Percentiles rank a stretch among this genome's conserved stretches.
Evolutionary conservation across 1,140 invertebrate genomes (phyloP).

Genomic region (Eurosta solidaginis): DNA sequence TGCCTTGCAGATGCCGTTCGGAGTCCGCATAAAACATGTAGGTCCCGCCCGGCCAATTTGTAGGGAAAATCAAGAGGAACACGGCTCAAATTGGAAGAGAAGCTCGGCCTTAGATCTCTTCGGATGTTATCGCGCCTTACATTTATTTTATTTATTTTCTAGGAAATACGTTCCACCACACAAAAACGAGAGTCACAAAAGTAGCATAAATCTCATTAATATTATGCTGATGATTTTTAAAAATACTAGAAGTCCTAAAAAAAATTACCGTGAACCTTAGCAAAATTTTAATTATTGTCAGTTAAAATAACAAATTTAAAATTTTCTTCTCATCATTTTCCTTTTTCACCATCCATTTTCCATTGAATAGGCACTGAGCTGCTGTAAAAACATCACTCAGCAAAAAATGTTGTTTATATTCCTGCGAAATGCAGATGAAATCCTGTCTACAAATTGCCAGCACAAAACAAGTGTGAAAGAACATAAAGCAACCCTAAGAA

Average conservation of each 20-base stretch:
- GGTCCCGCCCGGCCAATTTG: too few species aligned
- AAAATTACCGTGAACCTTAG: not conserved
- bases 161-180: too few species aligned
- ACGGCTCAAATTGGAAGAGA: too few species aligned
- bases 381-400: constrained; percentile 27
- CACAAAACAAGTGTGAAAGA: not conserved
- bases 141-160: too few species aligned
- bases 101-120: too few species aligned
- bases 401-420: constrained; percentile 9
- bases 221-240: not conserved
- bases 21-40: too few species aligned
- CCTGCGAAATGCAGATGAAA: constrained; percentile 17
- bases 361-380: too few species aligned
- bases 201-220: too few species aligned
- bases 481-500: not conserved
- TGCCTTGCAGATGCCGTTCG: too few species aligned
- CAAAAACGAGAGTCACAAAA: too few species aligned
- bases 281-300: not conserved
- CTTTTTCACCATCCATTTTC: not conserved
- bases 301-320: constrained; percentile 7
- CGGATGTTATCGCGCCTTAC: too few species aligned
- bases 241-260: not conserved
- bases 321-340: not conserved
- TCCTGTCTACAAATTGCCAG: not conserved
- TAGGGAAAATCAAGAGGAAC: too few species aligned